Percentiles rank a stretch among this genome's conserved stretches.
Evolutionary conservation across 2,113 vertebrate species (phyloP).

Genomic region (Pollimyrus isidori): DNA sequence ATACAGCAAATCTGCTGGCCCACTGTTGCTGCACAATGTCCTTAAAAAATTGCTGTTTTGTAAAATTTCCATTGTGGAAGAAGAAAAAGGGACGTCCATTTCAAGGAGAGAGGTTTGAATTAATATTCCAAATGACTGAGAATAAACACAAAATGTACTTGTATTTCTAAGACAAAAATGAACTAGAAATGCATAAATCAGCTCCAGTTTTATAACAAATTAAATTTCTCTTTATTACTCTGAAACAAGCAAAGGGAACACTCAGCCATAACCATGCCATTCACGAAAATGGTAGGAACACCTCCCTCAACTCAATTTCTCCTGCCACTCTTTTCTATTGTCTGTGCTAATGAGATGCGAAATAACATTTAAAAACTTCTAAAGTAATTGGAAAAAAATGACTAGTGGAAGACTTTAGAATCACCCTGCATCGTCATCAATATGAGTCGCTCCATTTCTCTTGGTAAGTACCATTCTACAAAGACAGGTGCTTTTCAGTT

Average conservation of each 20-base stretch:
- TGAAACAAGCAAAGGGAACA: neutral
- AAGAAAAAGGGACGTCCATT: slow-evolving; percentile 66
- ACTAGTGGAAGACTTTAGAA: neutral
- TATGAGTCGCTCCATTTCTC: neutral
- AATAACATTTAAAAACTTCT: neutral
- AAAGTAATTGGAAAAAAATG: neutral
- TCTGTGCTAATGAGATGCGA: neutral
- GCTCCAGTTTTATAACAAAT: neutral
- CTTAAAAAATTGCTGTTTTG: slow-evolving; percentile 68
- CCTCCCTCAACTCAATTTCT: neutral
- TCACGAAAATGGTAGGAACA: neutral
- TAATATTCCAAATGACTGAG: slow-evolving; percentile 16
- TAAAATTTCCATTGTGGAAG: slow-evolving; percentile 70
- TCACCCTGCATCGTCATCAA: slow-evolving; percentile 7
- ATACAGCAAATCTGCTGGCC: slow-evolving; percentile 71
- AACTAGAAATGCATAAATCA: neutral
- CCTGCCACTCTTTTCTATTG: neutral
- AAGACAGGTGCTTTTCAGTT: neutral
- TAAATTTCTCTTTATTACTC: neutral
- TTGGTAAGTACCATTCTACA: neutral
- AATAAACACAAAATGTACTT: neutral
- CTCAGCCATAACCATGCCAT: neutral
- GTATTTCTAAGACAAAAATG: neutral
- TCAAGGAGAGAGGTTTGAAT: slow-evolving; percentile 78
- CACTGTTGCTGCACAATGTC: slow-evolving; percentile 62